phyloP scores from a whole-genome alignment of 2,113 vertebrate genomes.

The Malurus cyaneus region DNA sequence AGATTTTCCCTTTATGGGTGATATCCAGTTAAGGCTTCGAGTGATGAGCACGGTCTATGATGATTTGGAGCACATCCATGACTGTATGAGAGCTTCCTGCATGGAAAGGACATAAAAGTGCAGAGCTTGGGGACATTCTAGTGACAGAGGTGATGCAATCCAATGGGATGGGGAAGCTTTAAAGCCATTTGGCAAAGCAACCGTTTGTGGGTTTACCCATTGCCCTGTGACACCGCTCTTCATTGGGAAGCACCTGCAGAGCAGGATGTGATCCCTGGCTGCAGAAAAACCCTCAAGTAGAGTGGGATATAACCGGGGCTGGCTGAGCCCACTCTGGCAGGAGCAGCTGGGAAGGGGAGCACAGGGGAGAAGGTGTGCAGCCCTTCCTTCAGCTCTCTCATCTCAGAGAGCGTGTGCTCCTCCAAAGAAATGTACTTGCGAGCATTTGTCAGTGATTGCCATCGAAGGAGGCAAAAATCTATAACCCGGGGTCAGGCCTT shows the following conservation, averaged over 20 bases:
- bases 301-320: neutral
- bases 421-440: neutral
- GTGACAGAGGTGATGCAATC: neutral
- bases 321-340: neutral
- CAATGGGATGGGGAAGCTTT: neutral
- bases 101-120: neutral
- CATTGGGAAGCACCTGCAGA: neutral
- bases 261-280: neutral
- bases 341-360: neutral
- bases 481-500: neutral
- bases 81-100: neutral
- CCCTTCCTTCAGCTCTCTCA: neutral
- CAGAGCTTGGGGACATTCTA: neutral
- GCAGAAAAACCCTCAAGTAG: neutral
- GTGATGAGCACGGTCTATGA: neutral
- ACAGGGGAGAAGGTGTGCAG: neutral
- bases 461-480: neutral
- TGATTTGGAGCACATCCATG: neutral
- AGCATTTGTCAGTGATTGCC: neutral
- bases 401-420: neutral
- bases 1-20: neutral
- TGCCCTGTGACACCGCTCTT: rapidly evolving
- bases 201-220: rapidly evolving
- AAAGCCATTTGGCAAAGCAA: neutral
- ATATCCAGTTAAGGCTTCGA: neutral